Evolutionary conservation across 2,113 vertebrate species (phyloP).

Genomic region (Pygoscelis adeliae): DNA sequence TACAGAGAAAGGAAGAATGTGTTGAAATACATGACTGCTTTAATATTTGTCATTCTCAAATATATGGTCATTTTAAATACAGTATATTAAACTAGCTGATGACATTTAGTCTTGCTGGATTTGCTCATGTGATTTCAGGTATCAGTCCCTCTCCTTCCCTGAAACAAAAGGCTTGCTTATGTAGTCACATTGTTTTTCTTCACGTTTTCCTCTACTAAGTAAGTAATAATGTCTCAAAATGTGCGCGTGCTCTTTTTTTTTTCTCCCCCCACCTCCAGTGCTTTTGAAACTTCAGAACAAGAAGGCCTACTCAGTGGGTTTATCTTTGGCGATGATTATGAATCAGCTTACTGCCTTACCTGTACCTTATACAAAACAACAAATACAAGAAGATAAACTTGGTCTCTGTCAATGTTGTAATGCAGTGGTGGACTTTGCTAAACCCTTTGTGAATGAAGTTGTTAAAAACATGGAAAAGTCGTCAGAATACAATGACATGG

Average conservation of each 20-base stretch:
- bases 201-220: background rate
- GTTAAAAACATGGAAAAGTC: slow-evolving; percentile 65
- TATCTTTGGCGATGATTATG: slow-evolving; percentile 84
- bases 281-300: slow-evolving; percentile 81
- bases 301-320: slow-evolving; percentile 81
- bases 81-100: background rate
- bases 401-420: slow-evolving; percentile 85
- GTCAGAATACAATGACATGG: slow-evolving; percentile 53
- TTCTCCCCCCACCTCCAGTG: slow-evolving; percentile 62
- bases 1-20: background rate
- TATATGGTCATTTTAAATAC: background rate
- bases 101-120: background rate
- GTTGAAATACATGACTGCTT: background rate
- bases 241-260: background rate
- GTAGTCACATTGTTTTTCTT: background rate
- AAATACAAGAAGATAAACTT: slow-evolving; percentile 82
- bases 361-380: slow-evolving; percentile 87
- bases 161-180: background rate
- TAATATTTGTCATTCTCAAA: background rate
- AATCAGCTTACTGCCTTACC: slow-evolving; percentile 86
- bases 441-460: slow-evolving; percentile 85
- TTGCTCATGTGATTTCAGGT: background rate
- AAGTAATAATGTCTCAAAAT: background rate
- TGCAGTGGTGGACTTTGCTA: slow-evolving; percentile 79
- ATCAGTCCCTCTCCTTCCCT: background rate